Conservation (phyloP, 2,797 vertebrate species). For the Sebastes hubbsi region DNA sequence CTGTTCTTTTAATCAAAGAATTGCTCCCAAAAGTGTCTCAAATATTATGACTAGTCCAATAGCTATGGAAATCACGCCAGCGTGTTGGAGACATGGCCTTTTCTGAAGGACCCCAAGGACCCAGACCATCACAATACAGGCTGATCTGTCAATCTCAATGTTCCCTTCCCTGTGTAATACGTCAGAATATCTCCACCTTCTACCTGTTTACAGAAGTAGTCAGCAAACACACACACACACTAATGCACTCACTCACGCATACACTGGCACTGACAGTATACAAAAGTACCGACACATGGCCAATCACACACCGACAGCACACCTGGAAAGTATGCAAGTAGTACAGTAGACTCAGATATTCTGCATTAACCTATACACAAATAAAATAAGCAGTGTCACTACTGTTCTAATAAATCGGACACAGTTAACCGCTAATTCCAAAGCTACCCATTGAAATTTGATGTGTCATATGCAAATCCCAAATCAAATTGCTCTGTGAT, state of each 20-base stretch:
- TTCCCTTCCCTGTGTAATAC: constrained; percentile 24
- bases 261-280: neutral
- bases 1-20: constrained; percentile 65
- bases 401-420: neutral
- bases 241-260: neutral
- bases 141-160: constrained; percentile 58
- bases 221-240: neutral
- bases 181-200: constrained; percentile 23
- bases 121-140: constrained; percentile 57
- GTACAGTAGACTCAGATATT: neutral
- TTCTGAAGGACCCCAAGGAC: constrained; percentile 64
- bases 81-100: constrained; percentile 61
- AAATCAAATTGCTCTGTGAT: neutral
- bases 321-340: neutral
- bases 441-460: neutral
- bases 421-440: neutral
- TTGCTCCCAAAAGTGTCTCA: constrained; percentile 58
- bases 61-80: constrained; percentile 69
- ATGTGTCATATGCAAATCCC: neutral
- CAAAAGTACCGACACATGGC: neutral
- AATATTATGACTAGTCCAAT: constrained; percentile 64
- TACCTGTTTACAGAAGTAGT: constrained; percentile 18
- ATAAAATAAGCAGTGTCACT: neutral
- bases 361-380: neutral
- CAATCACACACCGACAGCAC: neutral